Evolutionary conservation across 2,888 invertebrate species (phyloP), one percentile per base, ranked within the genome.

Genomic region (Nebria salina): DNA sequence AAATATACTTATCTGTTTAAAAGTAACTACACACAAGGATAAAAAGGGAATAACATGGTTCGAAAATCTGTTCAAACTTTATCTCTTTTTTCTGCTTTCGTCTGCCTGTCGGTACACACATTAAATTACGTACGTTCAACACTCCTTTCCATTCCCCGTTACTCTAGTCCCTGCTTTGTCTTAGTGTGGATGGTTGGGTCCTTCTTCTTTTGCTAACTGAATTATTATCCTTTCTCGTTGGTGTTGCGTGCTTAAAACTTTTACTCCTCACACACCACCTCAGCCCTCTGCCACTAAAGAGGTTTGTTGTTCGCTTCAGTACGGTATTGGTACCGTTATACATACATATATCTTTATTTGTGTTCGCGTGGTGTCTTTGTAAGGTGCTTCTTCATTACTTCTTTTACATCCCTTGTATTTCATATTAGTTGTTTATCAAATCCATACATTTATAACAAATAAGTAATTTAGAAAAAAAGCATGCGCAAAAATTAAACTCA

Each of bases 201-300:
- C 84, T 85, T 85, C 84, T 85, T 86, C 85, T 84, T 84, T 84
- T 84, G 83, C 86, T 87, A 87, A 87, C 86, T 87, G 86, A 87
- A 86, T 87, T 87, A 87, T 87, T 86, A 86, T 86, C 86, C 87
- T 86, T 86, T 86, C 85, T 85, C 85, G 86, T 75, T 75, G 75
- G 75, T 80, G 75, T 80, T 75, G 75, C 72, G 80, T 75, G 75
- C 80, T 74, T 85, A 85, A 86, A 87, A 87, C 86, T 87, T 87
- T 86, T 84, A 54, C 54, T 76, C 84, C 86, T 15, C n/a, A 13
- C 25, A 34, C 42, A n/a, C 26, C 73, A n/a, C 73, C 54, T 54
- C 54, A 2, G 4, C 54, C 13, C 54, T 54, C 54, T 11, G 4
- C 54, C 54, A 54, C 54, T 13, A 54, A 54, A 54, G 13, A 54